These are phyloP conservation scores for Copidosoma aretas DNA, from an alignment of 2,888 invertebrate species.

Conservation along the genomic window DNA sequence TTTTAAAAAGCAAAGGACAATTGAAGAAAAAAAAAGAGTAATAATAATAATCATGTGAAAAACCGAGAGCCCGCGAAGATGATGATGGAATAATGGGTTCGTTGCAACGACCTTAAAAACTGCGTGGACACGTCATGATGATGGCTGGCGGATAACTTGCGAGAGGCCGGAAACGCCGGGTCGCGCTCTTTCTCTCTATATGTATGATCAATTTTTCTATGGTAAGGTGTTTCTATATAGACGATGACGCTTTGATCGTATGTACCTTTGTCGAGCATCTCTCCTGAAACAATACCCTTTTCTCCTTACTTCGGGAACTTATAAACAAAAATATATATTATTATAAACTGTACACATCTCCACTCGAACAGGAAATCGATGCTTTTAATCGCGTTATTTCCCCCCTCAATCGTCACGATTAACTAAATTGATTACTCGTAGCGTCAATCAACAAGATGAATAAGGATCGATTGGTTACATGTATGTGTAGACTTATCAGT, in stretches of 20 bases:
- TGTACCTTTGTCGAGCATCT: slow-evolving; percentile 40
- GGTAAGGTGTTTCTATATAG: slow-evolving; percentile 46
- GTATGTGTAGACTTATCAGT: too few relatives aligned
- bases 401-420: too few relatives aligned
- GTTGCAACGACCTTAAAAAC: background rate
- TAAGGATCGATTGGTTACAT: too few relatives aligned
- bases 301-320: slow-evolving; percentile 37
- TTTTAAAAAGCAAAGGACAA: too few relatives aligned
- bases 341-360: slow-evolving; percentile 32
- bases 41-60: too few relatives aligned
- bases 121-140: background rate
- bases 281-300: slow-evolving; percentile 40
- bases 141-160: slow-evolving; percentile 50
- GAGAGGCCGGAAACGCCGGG: slow-evolving; percentile 50
- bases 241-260: slow-evolving; percentile 51
- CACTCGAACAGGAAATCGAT: slow-evolving; percentile 27
- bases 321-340: slow-evolving; percentile 18
- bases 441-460: too few relatives aligned
- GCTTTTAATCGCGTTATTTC: background rate
- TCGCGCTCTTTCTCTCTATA: slow-evolving; percentile 53
- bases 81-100: too few relatives aligned
- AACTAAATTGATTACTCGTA: too few relatives aligned
- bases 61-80: background rate
- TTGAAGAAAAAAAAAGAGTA: too few relatives aligned
- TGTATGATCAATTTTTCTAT: slow-evolving; percentile 47